Evolutionary conservation across 1,140 invertebrate species (phyloP).

Genomic region (Aphidius ervi): DNA sequence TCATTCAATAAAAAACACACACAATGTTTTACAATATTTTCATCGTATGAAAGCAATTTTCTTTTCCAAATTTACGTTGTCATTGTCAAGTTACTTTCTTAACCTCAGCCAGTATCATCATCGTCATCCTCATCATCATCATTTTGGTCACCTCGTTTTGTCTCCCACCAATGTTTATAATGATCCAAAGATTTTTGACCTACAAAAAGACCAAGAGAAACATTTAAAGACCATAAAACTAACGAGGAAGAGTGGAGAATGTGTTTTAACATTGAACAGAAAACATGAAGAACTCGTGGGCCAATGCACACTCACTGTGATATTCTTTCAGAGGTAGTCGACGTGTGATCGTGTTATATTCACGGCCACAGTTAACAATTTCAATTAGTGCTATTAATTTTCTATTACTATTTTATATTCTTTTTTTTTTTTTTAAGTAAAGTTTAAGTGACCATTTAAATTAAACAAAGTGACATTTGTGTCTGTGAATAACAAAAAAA

Average conservation of each 20-base stretch:
- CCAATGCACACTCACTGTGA: neutral
- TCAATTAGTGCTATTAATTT: neutral
- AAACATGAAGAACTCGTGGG: neutral
- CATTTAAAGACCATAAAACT: conserved; percentile 24
- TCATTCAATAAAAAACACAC: too few species aligned
- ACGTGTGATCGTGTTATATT: conserved; percentile 1
- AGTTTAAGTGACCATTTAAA: neutral
- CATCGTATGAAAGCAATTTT: neutral
- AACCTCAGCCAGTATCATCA: neutral
- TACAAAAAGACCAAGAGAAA: conserved; percentile 33
- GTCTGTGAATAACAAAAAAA: too few species aligned
- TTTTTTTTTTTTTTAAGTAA: conserved; percentile 1
- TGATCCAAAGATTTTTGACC: conserved; percentile 34
- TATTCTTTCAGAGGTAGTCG: neutral
- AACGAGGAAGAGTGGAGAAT: conserved; percentile 20
- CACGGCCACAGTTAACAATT: conserved; percentile 1
- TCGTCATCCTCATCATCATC: conserved; percentile 11
- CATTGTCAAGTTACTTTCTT: neutral
- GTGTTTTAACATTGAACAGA: neutral
- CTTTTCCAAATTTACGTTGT: neutral
- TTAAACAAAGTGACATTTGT: too few species aligned
- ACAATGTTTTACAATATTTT: too few species aligned
- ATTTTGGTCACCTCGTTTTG: conserved; percentile 1
- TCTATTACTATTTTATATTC: neutral
- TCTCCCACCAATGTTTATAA: neutral